Evolutionary conservation across 2,888 invertebrate genomes (phyloP).

Genomic region (Leptopilina drosophilae): DNA sequence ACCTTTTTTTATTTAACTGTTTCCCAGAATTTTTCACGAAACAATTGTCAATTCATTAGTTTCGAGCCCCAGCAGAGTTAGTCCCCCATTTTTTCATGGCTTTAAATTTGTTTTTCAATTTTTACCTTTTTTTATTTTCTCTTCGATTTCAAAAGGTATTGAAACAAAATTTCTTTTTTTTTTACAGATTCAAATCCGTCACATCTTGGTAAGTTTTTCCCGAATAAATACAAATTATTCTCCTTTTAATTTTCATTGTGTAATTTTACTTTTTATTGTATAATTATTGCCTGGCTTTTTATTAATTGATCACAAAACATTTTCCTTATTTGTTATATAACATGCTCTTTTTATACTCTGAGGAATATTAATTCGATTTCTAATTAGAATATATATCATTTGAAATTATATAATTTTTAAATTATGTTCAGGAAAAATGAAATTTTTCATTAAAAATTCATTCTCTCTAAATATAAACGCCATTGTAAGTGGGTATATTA

Average conservation of each 20-base stretch:
- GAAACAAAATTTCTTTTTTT: neutral
- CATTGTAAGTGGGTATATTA: too few relatives aligned
- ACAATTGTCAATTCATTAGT: too few relatives aligned
- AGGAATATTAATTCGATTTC: neutral
- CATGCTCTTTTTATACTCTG: neutral
- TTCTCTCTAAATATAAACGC: too few relatives aligned
- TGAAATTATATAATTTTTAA: neutral
- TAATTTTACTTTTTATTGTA: neutral
- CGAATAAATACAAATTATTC: neutral
- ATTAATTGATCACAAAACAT: neutral
- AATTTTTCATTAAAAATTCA: too few relatives aligned
- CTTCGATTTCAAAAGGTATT: neutral
- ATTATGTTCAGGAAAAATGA: neutral
- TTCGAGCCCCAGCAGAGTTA: too few relatives aligned
- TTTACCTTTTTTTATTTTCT: too few relatives aligned
- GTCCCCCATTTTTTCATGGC: too few relatives aligned
- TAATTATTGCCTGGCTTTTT: neutral
- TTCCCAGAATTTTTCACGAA: too few relatives aligned
- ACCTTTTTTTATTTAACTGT: too few relatives aligned
- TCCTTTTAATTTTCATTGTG: neutral
- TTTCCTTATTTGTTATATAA: too few relatives aligned
- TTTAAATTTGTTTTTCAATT: too few relatives aligned
- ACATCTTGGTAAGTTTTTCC: slow-evolving; percentile 27
- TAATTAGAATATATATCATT: slow-evolving; percentile 8
- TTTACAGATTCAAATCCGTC: slow-evolving; percentile 32